Conservation (phyloP, 2,113 vertebrate species). For the Phodopus roborovskii region DNA sequence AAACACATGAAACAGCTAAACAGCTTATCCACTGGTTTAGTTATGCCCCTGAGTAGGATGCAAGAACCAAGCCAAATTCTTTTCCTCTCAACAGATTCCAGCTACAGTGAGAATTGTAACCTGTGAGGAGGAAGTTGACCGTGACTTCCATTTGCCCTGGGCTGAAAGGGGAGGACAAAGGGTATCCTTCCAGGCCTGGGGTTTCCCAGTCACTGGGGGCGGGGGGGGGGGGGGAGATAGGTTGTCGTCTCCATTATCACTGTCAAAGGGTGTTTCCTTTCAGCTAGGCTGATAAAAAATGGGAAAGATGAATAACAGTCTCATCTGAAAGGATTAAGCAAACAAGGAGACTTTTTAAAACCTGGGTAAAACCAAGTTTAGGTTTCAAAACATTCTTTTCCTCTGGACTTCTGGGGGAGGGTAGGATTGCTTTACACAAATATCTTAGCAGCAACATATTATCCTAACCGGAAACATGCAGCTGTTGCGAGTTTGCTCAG, state of each 20-base stretch:
- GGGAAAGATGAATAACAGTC: constrained; percentile 50
- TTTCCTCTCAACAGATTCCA: constrained; percentile 34
- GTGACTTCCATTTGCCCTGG: background rate
- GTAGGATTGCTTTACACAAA: constrained; percentile 59
- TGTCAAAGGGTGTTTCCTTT: constrained; percentile 57
- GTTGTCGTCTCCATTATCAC: background rate
- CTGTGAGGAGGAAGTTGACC: constrained; percentile 13
- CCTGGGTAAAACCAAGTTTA: constrained; percentile 71
- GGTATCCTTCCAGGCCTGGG: background rate
- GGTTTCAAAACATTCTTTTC: constrained; percentile 68
- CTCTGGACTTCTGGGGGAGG: constrained; percentile 40
- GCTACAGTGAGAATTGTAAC: constrained; percentile 13
- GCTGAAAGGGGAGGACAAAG: background rate
- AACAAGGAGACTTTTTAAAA: constrained; percentile 67
- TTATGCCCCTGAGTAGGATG: background rate
- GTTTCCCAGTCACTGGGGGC: background rate
- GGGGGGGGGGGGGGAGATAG: background rate
- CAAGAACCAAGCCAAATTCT: constrained; percentile 22
- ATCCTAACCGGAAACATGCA: constrained; percentile 79
- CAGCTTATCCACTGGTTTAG: constrained; percentile 16
- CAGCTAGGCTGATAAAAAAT: constrained; percentile 25
- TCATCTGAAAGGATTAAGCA: constrained; percentile 75
- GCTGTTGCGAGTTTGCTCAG: constrained; percentile 78
- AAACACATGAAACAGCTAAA: constrained; percentile 43
- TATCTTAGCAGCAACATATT: constrained; percentile 74